Conservation (phyloP, 2,888 invertebrate genomes). For the Orchesella flavescens region DNA sequence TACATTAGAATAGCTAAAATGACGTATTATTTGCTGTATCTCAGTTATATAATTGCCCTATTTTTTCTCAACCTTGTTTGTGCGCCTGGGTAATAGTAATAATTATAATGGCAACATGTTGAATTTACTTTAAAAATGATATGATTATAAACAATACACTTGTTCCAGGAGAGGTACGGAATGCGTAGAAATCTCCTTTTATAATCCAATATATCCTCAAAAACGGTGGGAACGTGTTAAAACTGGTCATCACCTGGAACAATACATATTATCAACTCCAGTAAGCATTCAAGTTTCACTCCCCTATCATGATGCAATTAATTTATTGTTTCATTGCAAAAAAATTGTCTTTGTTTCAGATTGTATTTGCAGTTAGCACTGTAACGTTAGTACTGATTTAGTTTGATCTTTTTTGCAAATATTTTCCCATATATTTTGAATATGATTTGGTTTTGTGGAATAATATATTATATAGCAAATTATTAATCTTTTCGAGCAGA, state of each 20-base stretch:
- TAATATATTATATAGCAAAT: too few species aligned
- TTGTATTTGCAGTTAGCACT: conserved; percentile 35
- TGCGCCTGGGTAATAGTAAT: conserved; percentile 27
- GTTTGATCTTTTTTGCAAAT: too few species aligned
- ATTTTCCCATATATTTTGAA: too few species aligned
- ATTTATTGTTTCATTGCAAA: too few species aligned
- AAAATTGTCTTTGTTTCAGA: conserved; percentile 9
- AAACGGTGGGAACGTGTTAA: conserved; percentile 20
- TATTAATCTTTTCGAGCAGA: too few species aligned
- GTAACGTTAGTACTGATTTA: conserved; percentile 32
- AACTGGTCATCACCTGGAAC: conserved; percentile 15
- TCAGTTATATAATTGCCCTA: conserved; percentile 27
- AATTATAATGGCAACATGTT: background rate
- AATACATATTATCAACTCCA: conserved; percentile 35
- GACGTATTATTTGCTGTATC: conserved; percentile 44
- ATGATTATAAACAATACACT: background rate
- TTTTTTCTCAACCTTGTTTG: conserved; percentile 20
- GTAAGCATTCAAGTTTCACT: conserved; percentile 2
- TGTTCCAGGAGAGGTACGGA: background rate
- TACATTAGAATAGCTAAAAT: conserved; percentile 40
- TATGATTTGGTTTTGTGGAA: too few species aligned
- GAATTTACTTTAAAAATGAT: background rate
- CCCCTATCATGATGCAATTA: too few species aligned
- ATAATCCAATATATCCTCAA: conserved; percentile 26
- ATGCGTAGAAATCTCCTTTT: conserved; percentile 44